Evolutionary conservation across 2,888 invertebrate genomes (phyloP).

Genomic region (Xanthorhoe spadicearia): DNA sequence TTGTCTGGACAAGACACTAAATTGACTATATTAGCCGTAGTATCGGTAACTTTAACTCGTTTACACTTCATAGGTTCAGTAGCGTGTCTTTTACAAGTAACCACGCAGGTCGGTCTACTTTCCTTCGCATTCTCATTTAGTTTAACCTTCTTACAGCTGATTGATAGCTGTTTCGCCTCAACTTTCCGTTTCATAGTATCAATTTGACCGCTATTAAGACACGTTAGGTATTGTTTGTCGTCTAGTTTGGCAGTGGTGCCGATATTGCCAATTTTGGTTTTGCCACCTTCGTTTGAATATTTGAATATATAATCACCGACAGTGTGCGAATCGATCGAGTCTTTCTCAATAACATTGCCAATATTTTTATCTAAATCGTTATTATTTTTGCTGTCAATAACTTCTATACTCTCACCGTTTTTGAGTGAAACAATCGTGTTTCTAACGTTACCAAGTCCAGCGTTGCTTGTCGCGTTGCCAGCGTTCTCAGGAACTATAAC

Average conservation of each 20-base stretch:
- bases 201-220: slow-evolving; percentile 2
- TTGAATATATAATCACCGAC: background rate
- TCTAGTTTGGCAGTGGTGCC: background rate
- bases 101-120: background rate
- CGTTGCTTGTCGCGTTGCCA: background rate
- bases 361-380: slow-evolving; percentile 1
- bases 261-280: slow-evolving; percentile 31
- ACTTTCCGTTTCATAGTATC: slow-evolving; percentile 3
- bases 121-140: background rate
- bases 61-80: slow-evolving; percentile 29
- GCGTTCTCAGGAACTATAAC: too few relatives aligned
- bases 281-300: background rate
- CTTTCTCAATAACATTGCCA: slow-evolving; percentile 8
- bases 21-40: background rate
- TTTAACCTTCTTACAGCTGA: slow-evolving; percentile 13
- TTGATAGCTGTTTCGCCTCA: background rate
- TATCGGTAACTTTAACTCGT: slow-evolving; percentile 12
- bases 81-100: slow-evolving; percentile 28
- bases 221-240: slow-evolving; percentile 12
- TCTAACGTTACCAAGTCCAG: slow-evolving; percentile 1
- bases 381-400: background rate
- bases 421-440: background rate
- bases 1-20: background rate
- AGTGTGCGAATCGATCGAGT: slow-evolving; percentile 1
- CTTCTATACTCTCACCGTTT: background rate